Evolutionary conservation across 2,113 vertebrate genomes (phyloP).

Genomic region (Paracanthobrama guichenoti): DNA sequence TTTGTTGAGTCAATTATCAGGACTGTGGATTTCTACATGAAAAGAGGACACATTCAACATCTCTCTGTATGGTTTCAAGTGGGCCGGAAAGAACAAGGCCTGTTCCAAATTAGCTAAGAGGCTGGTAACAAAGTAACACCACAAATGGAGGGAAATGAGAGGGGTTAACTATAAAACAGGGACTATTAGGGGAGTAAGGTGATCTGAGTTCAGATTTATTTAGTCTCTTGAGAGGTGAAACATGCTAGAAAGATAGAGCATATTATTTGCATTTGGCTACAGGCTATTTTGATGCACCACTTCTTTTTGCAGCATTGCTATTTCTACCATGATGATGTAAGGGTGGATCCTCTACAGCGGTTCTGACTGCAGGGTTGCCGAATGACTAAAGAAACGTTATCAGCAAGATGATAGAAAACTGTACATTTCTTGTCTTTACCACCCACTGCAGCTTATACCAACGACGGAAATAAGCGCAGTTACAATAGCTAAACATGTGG

Average conservation of each 20-base stretch:
- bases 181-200: background rate
- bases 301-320: background rate
- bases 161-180: background rate
- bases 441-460: too few relatives aligned
- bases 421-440: too few relatives aligned
- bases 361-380: too few relatives aligned
- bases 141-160: background rate
- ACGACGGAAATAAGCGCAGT: too few relatives aligned
- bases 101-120: background rate
- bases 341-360: too few relatives aligned
- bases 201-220: background rate
- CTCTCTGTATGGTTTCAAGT: background rate
- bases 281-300: conserved; percentile 29
- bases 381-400: too few relatives aligned
- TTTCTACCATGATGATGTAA: background rate
- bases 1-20: conserved; percentile 10
- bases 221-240: conserved; percentile 5
- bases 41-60: background rate
- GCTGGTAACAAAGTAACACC: background rate
- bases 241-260: background rate
- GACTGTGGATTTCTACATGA: conserved; percentile 8
- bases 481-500: too few relatives aligned
- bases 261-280: conserved; percentile 35
- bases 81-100: background rate
- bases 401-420: too few relatives aligned